Evolutionary conservation across 2,888 invertebrate genomes (phyloP).

Genomic region (Drosophila nigricruria): DNA sequence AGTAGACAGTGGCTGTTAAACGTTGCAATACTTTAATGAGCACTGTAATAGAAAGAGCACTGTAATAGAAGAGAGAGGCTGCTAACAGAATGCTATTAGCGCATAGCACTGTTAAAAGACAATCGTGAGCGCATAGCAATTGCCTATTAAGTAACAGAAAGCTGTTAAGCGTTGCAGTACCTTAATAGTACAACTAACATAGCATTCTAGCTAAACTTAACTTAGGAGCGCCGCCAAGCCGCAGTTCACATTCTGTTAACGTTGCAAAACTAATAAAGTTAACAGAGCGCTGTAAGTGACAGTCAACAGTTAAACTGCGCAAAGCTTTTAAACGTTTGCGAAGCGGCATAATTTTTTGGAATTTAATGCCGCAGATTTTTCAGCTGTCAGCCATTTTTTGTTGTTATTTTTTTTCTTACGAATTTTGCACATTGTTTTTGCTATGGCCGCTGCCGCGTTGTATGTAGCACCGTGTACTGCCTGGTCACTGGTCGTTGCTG

Average conservation of each 20-base stretch:
- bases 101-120: too few relatives aligned
- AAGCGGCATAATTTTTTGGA: slow-evolving; percentile 30
- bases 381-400: slow-evolving; percentile 57
- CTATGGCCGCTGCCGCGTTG: not conserved
- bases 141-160: not conserved
- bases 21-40: not conserved
- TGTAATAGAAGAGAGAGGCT: not conserved
- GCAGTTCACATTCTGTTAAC: not conserved
- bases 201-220: too few relatives aligned
- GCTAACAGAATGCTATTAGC: not conserved
- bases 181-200: not conserved
- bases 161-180: not conserved
- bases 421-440: slow-evolving; percentile 53
- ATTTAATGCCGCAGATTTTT: slow-evolving; percentile 62
- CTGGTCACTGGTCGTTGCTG: slow-evolving; percentile 28
- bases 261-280: not conserved
- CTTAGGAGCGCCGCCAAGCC: too few relatives aligned
- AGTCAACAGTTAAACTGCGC: slow-evolving; percentile 1
- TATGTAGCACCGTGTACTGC: slow-evolving; percentile 2
- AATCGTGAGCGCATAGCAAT: not conserved
- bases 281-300: not conserved
- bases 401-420: slow-evolving; percentile 44
- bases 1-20: slow-evolving; percentile 1
- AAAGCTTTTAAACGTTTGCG: slow-evolving; percentile 8
- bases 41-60: not conserved